Evolutionary conservation across 2,888 invertebrate species (phyloP).

Genomic region (Drosophila limbata): DNA sequence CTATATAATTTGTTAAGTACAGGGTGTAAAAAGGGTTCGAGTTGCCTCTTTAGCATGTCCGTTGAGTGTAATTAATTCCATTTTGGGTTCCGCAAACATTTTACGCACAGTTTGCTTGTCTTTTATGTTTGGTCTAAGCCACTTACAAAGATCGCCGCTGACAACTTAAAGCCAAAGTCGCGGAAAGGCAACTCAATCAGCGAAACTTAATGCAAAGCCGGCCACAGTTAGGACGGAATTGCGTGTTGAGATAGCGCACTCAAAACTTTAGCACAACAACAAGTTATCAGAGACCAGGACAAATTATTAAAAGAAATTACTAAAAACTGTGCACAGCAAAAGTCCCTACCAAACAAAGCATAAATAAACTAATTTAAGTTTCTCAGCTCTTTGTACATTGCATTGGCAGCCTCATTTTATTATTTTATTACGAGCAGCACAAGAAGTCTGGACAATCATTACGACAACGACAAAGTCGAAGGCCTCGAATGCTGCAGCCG

Average conservation of each 20-base stretch:
- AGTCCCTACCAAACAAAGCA: conserved; percentile 72
- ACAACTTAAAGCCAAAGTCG: conserved; percentile 74
- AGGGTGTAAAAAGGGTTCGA: conserved; percentile 40
- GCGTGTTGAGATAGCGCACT: conserved; percentile 20
- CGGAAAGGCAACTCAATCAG: conserved; percentile 67
- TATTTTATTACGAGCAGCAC: background rate
- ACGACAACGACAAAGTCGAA: conserved; percentile 2
- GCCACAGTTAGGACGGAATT: conserved; percentile 24
- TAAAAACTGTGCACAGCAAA: conserved; percentile 40
- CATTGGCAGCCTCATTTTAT: conserved; percentile 25
- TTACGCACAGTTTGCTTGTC: conserved; percentile 79
- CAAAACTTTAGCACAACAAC: conserved; percentile 40
- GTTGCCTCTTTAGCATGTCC: conserved; percentile 27
- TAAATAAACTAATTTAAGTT: conserved; percentile 80
- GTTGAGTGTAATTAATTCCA: conserved; percentile 81
- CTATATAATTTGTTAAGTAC: background rate
- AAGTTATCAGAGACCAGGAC: conserved; percentile 48
- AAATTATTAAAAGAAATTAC: conserved; percentile 68
- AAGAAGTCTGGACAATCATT: conserved; percentile 9
- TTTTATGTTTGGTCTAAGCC: conserved; percentile 74
- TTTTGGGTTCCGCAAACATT: conserved; percentile 76
- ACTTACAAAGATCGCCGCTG: conserved; percentile 70
- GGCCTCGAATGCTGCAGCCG: conserved; percentile 31
- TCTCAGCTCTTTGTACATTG: conserved; percentile 36
- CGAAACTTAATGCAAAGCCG: conserved; percentile 59